Base-by-base conservation (phyloP, 2,113 vertebrate species). In the Periophthalmodon schlosseri region DNA sequence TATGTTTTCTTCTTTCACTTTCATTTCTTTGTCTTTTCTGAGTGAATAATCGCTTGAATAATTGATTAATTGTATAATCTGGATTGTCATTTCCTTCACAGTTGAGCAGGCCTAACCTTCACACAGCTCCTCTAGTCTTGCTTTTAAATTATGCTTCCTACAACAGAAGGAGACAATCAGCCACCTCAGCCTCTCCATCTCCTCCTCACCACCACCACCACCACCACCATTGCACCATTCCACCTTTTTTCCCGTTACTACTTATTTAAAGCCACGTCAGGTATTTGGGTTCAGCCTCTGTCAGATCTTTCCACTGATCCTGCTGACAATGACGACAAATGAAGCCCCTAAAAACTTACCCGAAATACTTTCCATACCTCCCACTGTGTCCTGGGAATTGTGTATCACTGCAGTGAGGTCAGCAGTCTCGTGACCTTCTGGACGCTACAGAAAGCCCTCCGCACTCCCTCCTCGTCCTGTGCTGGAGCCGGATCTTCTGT, bases 351-450 rank as follows among this genome's bases (percentile, higher is more conserved):
- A 83, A 87, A 76, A 58, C 81, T 49, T 71, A 21, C 18, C 78
- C 57, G 73, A 78, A 86, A 91, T 72, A 74, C 77, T 88, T 80
- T 86, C 84, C 75, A 74, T 78, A 69, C 80, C 82, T 77, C 86
- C 86, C 80, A 76, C 84, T 86, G 87, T 80, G 86, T 85, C 82
- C 76, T 77, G 78, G 77, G 89, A 87, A 89, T 86, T 82, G 34
- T 82, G 80, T 88, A 83, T 87, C 79, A 74, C 65, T 81, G 77
- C 66, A 63, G 28, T 4, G 83, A 85, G 83, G 72, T 76, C 83
- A 84, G 81, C 79, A 86, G 44, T 69, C 68, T 60, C 70, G 52
- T 12, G 36, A 68, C 49, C 74, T 87, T 85, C 88, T 83, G 83
- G 57, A 88, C 80, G 81, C 69, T 85, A 69, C 84, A 61, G 82